Conservation (phyloP, 2,888 invertebrate species). For the Hylaea fasciaria region DNA sequence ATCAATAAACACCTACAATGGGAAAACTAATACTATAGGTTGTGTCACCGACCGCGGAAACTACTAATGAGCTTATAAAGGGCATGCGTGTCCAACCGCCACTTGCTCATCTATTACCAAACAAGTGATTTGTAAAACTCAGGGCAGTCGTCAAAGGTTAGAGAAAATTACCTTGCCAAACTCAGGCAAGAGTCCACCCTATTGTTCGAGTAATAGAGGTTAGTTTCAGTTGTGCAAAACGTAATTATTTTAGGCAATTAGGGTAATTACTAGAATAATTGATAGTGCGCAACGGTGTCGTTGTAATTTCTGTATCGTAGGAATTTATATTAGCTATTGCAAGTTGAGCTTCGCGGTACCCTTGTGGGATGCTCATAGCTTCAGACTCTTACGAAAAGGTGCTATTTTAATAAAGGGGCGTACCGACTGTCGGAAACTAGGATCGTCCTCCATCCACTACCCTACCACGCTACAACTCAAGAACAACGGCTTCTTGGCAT, state of each 20-base stretch:
- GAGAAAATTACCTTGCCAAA: conserved; percentile 43
- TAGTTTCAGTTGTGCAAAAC: conserved; percentile 37
- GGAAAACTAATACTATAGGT: conserved; percentile 7
- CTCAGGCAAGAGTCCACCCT: conserved; percentile 34
- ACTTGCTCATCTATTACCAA: conserved; percentile 32
- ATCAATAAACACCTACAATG: conserved; percentile 18
- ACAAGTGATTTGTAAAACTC: conserved; percentile 30
- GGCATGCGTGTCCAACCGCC: conserved; percentile 25
- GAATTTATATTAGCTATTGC: conserved; percentile 24
- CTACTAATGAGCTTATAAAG: conserved; percentile 27
- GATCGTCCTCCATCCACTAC: too few relatives aligned
- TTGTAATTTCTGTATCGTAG: conserved; percentile 32
- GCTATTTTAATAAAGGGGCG: neutral
- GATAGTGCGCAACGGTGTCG: conserved; percentile 37
- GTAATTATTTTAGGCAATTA: conserved; percentile 43
- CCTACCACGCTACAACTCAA: too few relatives aligned
- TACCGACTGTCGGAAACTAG: neutral
- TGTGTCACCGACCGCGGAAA: conserved; percentile 12
- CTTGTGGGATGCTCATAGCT: conserved; percentile 17
- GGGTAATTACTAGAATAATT: conserved; percentile 37
- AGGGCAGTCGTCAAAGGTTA: conserved; percentile 41
- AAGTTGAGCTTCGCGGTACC: conserved; percentile 17
- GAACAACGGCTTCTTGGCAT: too few relatives aligned
- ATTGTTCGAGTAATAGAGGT: conserved; percentile 41
- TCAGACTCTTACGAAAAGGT: neutral